Evolutionary conservation across 2,797 vertebrate species (phyloP), one percentile per base, ranked within the genome.

Genomic region (Acestrorhynchus altus): DNA sequence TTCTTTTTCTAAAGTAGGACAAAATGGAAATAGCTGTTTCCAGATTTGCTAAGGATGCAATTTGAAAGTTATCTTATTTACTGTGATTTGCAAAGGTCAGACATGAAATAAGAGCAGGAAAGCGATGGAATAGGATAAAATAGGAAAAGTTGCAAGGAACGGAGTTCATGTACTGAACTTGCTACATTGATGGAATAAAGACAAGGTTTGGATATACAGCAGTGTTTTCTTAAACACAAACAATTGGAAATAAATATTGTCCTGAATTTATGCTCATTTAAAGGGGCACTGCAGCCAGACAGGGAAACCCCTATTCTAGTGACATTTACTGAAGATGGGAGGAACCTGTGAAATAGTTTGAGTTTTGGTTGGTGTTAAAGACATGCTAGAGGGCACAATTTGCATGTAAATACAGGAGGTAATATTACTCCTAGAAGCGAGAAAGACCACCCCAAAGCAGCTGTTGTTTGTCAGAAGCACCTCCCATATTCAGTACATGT

Each of bases 21-120:
- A 6, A 44, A 63, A 20, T 42, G 4, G 22, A 70, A 31, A 52
- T 56, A 57, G 24, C 20, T 28, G 5, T 15, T 57, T 28, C 13
- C 24, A 31, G 4, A 60, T 60, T 31, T 20, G 59, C 31, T 76
- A 0, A 46, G n/a, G 65, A 31, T 46, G 46, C 28, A 8, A 11
- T 24, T 35, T 35, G 51, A 59, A 76, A 47, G 52, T 76, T 76
- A 20, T 46, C 4, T 5, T n/a, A 31, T 74, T 61, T 26, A 56
- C 18, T 9, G 4, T 8, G 8, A 59, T 57, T 28, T 28, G 12
- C 28, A 51, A 49, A 46, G 35, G 63, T 61, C 11, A 7, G 52
- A 44, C 22, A 28, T 24, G 39, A 20, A n/a, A 61, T n/a, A 10
- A 15, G 8, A 44, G 35, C 18, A 59, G 24, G 11, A 46, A 64